These are phyloP conservation scores for Mesorhabditis spiculigera DNA, from an alignment of 2,888 invertebrate species.

Conservation along the genomic window DNA sequence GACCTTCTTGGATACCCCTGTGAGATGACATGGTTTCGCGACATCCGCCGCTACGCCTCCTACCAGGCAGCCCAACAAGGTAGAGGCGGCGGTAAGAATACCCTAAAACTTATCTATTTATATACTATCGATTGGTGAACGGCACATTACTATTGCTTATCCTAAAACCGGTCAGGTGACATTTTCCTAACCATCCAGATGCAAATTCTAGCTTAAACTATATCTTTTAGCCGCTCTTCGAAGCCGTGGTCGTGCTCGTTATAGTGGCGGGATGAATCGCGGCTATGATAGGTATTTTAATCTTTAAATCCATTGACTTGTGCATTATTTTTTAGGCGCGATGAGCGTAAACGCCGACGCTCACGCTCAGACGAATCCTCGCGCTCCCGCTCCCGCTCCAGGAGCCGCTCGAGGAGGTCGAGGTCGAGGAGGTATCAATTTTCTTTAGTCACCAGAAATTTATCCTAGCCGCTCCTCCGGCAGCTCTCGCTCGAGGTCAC, in stretches of 20 bases:
- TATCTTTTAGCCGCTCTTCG: background rate
- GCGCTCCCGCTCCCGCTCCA: slow-evolving; percentile 14
- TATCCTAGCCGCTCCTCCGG: slow-evolving; percentile 1
- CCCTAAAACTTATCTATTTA: background rate
- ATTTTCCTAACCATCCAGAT: background rate
- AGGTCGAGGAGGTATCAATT: slow-evolving; percentile 1
- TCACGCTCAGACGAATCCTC: background rate
- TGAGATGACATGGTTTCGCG: slow-evolving; percentile 52
- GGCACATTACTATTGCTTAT: background rate
- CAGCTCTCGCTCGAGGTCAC: slow-evolving; percentile 8
- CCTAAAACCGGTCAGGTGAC: background rate
- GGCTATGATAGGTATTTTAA: background rate
- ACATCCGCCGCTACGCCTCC: slow-evolving; percentile 46
- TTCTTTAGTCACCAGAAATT: background rate
- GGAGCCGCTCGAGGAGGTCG: slow-evolving; percentile 12
- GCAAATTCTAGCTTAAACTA: background rate
- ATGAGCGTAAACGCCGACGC: background rate
- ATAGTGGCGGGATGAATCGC: background rate
- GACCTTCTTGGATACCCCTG: slow-evolving; percentile 44
- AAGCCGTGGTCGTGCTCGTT: slow-evolving; percentile 10
- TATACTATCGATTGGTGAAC: background rate
- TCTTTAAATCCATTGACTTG: background rate
- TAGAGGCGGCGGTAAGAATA: slow-evolving; percentile 10
- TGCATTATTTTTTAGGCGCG: background rate
- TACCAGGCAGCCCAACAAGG: slow-evolving; percentile 16